Evolutionary conservation across 2,797 vertebrate genomes (phyloP).

Genomic region (Hippopotamyrus pictus): DNA sequence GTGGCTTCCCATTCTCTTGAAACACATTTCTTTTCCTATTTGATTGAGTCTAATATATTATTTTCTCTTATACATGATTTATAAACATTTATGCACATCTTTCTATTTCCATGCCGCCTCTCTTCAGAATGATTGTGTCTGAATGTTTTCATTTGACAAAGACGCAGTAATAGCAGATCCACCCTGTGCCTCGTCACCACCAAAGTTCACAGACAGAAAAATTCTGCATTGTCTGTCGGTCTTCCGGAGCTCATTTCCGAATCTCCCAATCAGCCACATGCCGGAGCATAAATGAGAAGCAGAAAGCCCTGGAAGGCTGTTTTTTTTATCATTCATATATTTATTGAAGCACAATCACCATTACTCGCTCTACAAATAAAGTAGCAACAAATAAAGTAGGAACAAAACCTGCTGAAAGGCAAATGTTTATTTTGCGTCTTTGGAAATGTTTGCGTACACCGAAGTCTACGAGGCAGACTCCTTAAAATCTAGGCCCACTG

Average conservation of each 20-base stretch:
- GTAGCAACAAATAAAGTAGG: neutral
- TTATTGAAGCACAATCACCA: neutral
- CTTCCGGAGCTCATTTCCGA: neutral
- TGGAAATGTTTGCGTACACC: neutral
- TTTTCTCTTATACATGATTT: neutral
- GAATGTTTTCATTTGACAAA: neutral
- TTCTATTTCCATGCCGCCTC: neutral
- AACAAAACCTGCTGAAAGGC: neutral
- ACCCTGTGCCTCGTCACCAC: neutral
- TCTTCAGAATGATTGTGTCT: neutral
- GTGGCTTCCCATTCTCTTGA: neutral
- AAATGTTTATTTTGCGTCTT: neutral
- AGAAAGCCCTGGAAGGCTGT: neutral
- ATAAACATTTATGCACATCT: slow-evolving; percentile 2
- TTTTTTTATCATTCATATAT: neutral
- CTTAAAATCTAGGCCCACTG: neutral
- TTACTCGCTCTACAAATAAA: neutral
- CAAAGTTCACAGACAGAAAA: neutral
- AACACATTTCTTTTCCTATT: neutral
- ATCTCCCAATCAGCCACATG: neutral
- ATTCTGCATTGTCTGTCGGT: neutral
- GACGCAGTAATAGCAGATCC: neutral
- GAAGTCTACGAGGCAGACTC: neutral
- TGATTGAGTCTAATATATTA: neutral
- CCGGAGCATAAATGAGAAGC: neutral